A percentile compares a stretch with the other conserved stretches of the same genome.
Evolutionary conservation across 2,797 vertebrate genomes (phyloP).

Genomic region (Chaunax sp.): DNA sequence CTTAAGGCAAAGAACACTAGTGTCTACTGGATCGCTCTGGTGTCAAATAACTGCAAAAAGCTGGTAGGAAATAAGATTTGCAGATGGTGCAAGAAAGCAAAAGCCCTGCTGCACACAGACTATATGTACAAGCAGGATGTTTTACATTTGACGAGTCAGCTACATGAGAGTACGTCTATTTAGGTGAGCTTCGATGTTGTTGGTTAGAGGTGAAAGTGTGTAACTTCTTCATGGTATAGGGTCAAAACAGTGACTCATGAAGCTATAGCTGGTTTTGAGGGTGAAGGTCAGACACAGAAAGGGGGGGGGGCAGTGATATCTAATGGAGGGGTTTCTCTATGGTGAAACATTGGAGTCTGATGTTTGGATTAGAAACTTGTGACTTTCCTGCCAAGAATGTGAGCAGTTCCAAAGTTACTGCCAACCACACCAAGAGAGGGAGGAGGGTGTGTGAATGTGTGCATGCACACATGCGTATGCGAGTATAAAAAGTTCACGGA

Average conservation of each 20-base stretch:
- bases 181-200: constrained; percentile 3
- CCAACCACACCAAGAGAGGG: constrained; percentile 68
- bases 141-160: constrained; percentile 14
- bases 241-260: constrained; percentile 25
- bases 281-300: constrained; percentile 31
- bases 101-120: not conserved
- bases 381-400: constrained; percentile 80
- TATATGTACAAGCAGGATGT: constrained; percentile 5
- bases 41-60: constrained; percentile 40
- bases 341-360: constrained; percentile 63
- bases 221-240: not conserved
- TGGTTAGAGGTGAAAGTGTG: constrained; percentile 11
- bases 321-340: constrained; percentile 67
- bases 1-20: constrained; percentile 34
- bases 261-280: constrained; percentile 27
- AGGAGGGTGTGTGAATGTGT: constrained; percentile 41
- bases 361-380: constrained; percentile 78
- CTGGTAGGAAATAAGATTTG: constrained; percentile 27
- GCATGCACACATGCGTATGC: constrained; percentile 30
- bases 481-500: constrained; percentile 75
- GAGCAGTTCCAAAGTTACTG: constrained; percentile 77
- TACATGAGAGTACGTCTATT: too few species aligned
- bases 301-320: constrained; percentile 49
- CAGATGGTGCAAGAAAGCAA: constrained; percentile 30
- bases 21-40: constrained; percentile 22